Conservation (phyloP, 2,113 vertebrate genomes). For the Morphnarchus princeps region DNA sequence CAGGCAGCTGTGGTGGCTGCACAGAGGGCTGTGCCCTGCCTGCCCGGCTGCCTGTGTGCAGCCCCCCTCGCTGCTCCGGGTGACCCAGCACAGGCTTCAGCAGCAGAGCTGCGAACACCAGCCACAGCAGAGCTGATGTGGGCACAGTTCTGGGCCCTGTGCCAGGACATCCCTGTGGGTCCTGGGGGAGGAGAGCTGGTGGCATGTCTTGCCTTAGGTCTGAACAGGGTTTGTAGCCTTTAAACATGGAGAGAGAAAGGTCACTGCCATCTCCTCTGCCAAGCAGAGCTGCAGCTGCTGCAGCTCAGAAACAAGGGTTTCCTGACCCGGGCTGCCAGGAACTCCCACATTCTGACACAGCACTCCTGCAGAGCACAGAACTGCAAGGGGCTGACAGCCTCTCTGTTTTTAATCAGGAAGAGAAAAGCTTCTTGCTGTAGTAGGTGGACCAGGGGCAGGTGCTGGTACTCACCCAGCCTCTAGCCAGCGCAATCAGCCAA, state of each 20-base stretch:
- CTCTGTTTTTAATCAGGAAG: not conserved
- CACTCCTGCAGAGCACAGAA: not conserved
- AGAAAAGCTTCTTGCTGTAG: not conserved
- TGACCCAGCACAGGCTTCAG: not conserved
- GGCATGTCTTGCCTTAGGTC: not conserved
- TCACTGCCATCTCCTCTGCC: not conserved
- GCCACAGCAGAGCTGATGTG: not conserved
- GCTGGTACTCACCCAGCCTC: not conserved
- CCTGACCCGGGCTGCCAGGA: not conserved
- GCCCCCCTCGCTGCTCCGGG: not conserved
- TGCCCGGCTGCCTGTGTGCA: not conserved
- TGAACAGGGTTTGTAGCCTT: not conserved
- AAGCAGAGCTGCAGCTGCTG: not conserved
- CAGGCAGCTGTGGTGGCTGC: not conserved
- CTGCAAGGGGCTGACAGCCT: not conserved
- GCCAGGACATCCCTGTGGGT: not conserved
- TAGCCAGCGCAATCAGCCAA: not conserved
- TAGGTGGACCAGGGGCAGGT: not conserved
- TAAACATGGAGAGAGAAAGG: not conserved
- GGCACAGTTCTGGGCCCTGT: not conserved
- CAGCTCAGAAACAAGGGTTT: not conserved
- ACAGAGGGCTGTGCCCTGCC: not conserved
- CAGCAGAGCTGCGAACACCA: rapidly evolving
- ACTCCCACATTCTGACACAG: rapidly evolving
- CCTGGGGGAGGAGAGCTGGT: not conserved